Conservation (phyloP, 2,797 vertebrate genomes). For the Girardinus metallicus region DNA sequence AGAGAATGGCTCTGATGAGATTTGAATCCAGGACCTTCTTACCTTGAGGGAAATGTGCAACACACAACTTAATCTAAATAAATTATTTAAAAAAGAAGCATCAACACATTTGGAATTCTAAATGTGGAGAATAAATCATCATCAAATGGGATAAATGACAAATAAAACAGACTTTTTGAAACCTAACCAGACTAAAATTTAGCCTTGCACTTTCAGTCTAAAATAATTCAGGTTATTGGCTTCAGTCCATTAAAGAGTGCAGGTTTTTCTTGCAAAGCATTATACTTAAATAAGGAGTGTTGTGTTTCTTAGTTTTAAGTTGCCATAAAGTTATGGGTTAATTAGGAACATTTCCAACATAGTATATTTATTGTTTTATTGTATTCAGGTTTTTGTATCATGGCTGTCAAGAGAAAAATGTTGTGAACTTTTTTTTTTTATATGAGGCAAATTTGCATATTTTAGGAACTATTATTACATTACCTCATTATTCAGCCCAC, state of each 20-base stretch:
- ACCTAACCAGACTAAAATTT: background rate
- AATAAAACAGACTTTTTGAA: background rate
- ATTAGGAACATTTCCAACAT: background rate
- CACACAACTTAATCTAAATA: background rate
- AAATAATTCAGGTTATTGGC: background rate
- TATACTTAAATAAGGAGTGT: background rate
- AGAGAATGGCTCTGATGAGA: background rate
- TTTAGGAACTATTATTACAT: conserved; percentile 54
- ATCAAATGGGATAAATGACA: background rate
- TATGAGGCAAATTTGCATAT: conserved; percentile 42
- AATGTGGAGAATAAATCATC: background rate
- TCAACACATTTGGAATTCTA: background rate
- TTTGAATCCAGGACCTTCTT: background rate
- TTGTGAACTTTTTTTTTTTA: conserved; percentile 7
- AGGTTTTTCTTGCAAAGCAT: background rate
- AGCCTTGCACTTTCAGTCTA: background rate
- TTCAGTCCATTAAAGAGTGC: background rate
- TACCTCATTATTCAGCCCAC: conserved; percentile 70
- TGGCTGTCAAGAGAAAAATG: conserved; percentile 30
- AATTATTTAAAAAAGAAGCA: background rate
- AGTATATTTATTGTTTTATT: background rate
- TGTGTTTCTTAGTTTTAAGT: background rate
- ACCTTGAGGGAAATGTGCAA: background rate
- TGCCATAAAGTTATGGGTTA: background rate
- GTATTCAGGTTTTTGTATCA: conserved; percentile 9